Evolutionary conservation across 2,113 vertebrate species (phyloP), one percentile per base, ranked within the genome.

Genomic region (Regulus satrapa): DNA sequence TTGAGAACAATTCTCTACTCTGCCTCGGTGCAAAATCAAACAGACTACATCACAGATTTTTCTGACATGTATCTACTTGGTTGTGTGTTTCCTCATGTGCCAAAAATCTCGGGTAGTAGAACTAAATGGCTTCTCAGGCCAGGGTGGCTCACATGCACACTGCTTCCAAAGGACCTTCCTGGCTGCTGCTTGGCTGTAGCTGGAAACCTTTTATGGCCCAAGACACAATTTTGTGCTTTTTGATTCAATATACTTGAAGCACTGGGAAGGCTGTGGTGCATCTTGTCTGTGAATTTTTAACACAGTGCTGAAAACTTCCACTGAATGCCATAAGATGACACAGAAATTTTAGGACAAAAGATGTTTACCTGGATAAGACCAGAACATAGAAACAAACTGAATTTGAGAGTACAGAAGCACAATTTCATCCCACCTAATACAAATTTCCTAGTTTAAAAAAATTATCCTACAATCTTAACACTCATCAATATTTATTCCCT

Each of bases 141-240:
- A 45, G 48, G 21, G 36, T 1, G 18, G 36, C 32, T 82, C 21
- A 40, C 0, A 0, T 0, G 4, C 46, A 29, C 0, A 0, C 20
- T 29, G 56, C 46, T 54, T 29, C 6, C 38, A 26, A 28, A 80
- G n/a, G 31, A 62, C 16, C 12, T n/a, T 55, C 48, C 10, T 7
- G 26, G 32, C 23, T 1, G n/a, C 32, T 29, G 25, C 29, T 2
- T 14, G 21, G 29, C 12, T 29, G n/a, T 59, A 81, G 12, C 12
- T 56, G 23, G 46, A 51, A 84, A 13, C 55, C 14, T 80, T 52
- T 54, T n/a, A 4, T 6, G 17, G 49, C 18, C 31, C 56, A 45
- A 45, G 31, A 49, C 25, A 34, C 23, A 20, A 45, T 18, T 34
- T 15, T 49, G 52, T 13, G 23, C 4, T 51, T 71, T 75, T n/a